These are phyloP conservation scores for Haliclona indistincta DNA, from an alignment of 37 sponge, comb jelly and placozoan species.

Conservation along the genomic window DNA sequence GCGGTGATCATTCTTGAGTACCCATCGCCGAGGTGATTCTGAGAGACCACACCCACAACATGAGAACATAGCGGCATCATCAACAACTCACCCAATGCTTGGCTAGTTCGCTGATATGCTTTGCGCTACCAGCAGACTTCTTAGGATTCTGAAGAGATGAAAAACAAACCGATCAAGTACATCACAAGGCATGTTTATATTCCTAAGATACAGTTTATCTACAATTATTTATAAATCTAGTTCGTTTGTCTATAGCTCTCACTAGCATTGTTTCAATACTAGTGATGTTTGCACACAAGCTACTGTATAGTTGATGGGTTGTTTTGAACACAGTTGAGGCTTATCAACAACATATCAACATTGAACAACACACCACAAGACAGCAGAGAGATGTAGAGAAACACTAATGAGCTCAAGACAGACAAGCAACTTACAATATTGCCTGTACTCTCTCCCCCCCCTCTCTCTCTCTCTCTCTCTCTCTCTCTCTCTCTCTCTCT, in stretches of 20 bases:
- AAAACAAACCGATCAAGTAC: too few species aligned
- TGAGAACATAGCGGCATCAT: background rate
- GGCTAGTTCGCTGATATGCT: slow-evolving; percentile 49
- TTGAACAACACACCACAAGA: too few species aligned
- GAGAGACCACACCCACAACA: background rate
- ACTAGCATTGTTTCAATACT: background rate
- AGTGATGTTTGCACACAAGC: background rate
- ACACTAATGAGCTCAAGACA: too few species aligned
- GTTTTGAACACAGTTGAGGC: too few species aligned
- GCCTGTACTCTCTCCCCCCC: too few species aligned
- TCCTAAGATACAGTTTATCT: background rate
- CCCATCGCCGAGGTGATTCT: slow-evolving; percentile 63
- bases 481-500: too few species aligned
- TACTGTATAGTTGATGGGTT: too few species aligned
- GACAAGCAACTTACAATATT: too few species aligned
- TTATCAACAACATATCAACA: too few species aligned
- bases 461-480: too few species aligned
- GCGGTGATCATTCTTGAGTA: slow-evolving; percentile 78
- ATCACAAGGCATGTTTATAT: background rate
- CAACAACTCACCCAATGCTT: slow-evolving; percentile 73
- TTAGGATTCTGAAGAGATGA: slow-evolving; percentile 38
- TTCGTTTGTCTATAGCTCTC: background rate
- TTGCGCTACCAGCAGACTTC: slow-evolving; percentile 25
- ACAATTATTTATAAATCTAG: background rate
- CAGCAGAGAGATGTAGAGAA: too few species aligned